phyloP scores from a whole-genome alignment of 2,113 vertebrate genomes.

The Alethe castanea region DNA sequence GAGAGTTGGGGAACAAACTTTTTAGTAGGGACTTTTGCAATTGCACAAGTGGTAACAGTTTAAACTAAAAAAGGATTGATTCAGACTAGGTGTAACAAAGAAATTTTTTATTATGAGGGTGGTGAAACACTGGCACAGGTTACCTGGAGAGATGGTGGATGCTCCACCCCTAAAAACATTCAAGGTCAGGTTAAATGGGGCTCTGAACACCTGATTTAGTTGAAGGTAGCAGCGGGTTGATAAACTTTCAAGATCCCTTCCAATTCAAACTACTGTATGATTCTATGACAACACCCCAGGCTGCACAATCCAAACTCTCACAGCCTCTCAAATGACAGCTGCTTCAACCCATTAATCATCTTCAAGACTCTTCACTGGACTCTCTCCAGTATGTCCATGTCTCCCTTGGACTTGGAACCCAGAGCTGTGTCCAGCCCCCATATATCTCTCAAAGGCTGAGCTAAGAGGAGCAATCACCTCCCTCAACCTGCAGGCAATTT shows the following conservation, averaged over 20 bases:
- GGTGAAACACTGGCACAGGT: background rate
- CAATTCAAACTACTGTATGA: background rate
- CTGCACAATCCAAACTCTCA: background rate
- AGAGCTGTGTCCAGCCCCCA: background rate
- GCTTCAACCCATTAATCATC: background rate
- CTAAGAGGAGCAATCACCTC: background rate
- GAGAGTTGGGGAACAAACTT: background rate
- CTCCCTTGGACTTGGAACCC: background rate
- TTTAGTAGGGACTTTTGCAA: background rate
- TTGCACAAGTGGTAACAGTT: background rate
- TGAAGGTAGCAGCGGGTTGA: background rate
- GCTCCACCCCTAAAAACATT: background rate
- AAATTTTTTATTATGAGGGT: background rate
- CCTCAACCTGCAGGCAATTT: background rate
- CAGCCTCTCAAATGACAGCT: background rate
- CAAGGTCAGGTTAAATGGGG: background rate
- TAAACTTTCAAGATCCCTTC: background rate
- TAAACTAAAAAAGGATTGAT: background rate
- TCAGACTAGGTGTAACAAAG: background rate
- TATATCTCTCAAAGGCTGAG: background rate
- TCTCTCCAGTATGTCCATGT: background rate
- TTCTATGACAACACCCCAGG: background rate
- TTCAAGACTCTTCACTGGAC: background rate
- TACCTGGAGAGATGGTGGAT: background rate
- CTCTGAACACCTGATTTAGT: background rate